A percentile compares a stretch with the other conserved stretches of the same genome.
These are phyloP conservation scores for Triplophysa siluroides DNA, from an alignment of 2,113 vertebrate species.

Conservation along the genomic window DNA sequence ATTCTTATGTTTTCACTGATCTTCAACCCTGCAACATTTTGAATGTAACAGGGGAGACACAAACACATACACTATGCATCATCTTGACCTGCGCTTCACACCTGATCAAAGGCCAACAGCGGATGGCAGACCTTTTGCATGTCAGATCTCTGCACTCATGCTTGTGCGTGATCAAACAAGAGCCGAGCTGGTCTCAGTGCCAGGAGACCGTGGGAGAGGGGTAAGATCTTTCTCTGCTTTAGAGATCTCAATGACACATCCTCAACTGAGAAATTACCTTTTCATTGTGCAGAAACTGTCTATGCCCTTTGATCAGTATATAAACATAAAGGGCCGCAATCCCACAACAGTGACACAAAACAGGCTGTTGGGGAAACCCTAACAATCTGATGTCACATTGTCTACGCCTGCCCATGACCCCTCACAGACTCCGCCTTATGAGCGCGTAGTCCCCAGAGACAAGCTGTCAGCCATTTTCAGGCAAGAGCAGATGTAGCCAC, in stretches of 20 bases:
- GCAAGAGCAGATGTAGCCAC: no score
- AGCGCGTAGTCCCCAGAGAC: no score
- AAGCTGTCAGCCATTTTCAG: no score
- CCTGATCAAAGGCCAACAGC: neutral
- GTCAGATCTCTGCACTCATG: neutral
- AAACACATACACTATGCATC: neutral
- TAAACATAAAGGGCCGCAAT: no score
- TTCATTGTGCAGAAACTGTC: neutral
- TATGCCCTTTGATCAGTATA: neutral
- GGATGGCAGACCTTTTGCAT: neutral
- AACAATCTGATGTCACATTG: no score
- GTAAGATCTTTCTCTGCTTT: neutral
- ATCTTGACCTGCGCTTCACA: neutral
- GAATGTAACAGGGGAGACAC: neutral
- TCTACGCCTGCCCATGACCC: no score
- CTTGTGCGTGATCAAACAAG: neutral
- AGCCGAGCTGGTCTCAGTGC: neutral
- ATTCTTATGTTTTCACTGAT: no score
- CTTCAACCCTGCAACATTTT: no score
- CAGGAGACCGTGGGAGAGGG: neutral
- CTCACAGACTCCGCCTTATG: no score
- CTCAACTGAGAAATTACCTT: neutral
- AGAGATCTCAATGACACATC: neutral
- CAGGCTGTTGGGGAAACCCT: no score
- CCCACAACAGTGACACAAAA: no score